Evolutionary conservation across 2,888 invertebrate species (phyloP).

Genomic region (Tinea pellionella): DNA sequence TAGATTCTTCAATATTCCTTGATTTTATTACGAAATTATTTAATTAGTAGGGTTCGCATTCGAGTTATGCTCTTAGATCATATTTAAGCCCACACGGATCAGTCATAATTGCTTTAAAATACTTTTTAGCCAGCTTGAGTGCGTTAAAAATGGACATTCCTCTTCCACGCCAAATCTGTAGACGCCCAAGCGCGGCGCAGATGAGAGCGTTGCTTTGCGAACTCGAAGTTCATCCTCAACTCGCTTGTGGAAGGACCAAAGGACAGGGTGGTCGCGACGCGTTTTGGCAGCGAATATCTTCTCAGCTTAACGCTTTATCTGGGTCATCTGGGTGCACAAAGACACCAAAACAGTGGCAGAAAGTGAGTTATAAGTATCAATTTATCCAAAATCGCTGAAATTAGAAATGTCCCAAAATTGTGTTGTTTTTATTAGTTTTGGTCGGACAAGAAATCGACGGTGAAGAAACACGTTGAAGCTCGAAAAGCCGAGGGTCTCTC

Average conservation of each 20-base stretch:
- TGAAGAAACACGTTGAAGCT: slow-evolving; percentile 9
- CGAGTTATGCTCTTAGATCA: too few relatives aligned
- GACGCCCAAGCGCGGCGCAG: not conserved
- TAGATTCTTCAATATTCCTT: too few relatives aligned
- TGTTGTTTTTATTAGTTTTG: slow-evolving; percentile 3
- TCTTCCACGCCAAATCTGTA: not conserved
- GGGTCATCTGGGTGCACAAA: not conserved
- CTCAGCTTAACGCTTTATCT: not conserved
- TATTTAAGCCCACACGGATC: too few relatives aligned
- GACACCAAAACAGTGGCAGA: slow-evolving; percentile 10
- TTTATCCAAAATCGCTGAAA: not conserved
- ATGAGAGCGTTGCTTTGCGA: slow-evolving; percentile 10
- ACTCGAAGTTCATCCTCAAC: slow-evolving; percentile 8
- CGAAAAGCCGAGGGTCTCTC: not conserved
- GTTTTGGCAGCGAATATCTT: not conserved
- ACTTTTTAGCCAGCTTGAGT: not conserved
- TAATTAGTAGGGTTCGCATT: too few relatives aligned
- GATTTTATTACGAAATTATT: too few relatives aligned
- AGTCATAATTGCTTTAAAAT: too few relatives aligned
- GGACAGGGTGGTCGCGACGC: not conserved
- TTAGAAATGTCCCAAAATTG: too few relatives aligned
- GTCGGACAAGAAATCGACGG: slow-evolving; percentile 8
- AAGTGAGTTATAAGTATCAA: not conserved
- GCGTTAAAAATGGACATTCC: not conserved
- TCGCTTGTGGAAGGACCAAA: not conserved